These are phyloP conservation scores for human DNA, from an alignment of 2,113 vertebrate species.

Conservation along the genomic window DNA sequence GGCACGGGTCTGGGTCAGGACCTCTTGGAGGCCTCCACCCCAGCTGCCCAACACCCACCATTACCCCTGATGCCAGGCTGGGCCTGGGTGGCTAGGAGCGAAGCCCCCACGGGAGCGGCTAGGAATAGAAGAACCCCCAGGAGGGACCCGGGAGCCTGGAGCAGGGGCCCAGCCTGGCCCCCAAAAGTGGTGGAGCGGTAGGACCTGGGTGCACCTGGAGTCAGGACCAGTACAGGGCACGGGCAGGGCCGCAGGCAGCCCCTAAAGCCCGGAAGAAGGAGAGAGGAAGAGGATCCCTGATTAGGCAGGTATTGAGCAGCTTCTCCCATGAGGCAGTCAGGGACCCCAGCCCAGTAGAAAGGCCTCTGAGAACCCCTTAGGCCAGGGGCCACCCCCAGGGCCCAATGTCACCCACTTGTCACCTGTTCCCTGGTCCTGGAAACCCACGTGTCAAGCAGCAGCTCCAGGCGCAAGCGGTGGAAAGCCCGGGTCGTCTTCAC, in stretches of 20 bases:
- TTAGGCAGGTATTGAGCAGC: accelerated
- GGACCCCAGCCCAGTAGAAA: not conserved
- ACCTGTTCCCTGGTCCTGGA: conserved; percentile 88
- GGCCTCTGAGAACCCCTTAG: not conserved
- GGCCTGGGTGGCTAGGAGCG: not conserved
- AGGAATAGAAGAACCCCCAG: not conserved
- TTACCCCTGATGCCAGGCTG: not conserved
- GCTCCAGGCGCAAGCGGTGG: conserved; percentile 89
- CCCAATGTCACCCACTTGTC: not conserved
- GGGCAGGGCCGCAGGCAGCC: not conserved
- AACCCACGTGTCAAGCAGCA: conserved; percentile 95
- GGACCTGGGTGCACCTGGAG: not conserved
- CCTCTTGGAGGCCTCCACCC: not conserved
- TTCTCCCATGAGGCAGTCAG: not conserved
- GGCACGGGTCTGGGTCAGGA: not conserved
- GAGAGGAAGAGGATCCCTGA: not conserved
- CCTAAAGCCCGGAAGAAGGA: no score
- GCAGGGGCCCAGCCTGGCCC: not conserved
- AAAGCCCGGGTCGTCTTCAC: conserved; percentile 93
- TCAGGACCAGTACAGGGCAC: not conserved
- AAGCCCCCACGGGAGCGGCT: not conserved
- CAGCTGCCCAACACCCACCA: not conserved
- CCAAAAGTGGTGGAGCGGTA: not conserved
- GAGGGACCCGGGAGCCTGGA: not conserved
- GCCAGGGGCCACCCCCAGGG: not conserved